Evolutionary conservation across 2,113 vertebrate genomes (phyloP), one percentile per base, ranked within the genome.

Genomic region (Hypomesus transpacificus): DNA sequence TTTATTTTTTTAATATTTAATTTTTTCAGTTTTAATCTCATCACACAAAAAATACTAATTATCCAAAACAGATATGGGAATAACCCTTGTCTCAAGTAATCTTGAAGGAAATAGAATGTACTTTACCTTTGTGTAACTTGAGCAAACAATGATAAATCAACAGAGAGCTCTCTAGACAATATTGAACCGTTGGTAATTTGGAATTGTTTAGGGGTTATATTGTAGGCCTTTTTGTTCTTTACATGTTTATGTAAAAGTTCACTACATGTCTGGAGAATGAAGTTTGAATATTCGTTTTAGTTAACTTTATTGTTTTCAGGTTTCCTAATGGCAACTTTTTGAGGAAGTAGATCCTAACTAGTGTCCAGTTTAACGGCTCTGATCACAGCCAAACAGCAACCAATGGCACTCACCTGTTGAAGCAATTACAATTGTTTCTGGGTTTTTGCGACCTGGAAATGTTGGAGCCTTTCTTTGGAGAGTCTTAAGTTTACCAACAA

Each of bases 331-430:
- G 7, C 17, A 4, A 56, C 14, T n/a, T n/a, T 56, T 56, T 56
- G 53, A 56, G 53, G 53, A 56, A 56, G 53, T 56, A 56, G 17
- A 56, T 56, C 53, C 3, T 18, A 56, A 56, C 53, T n/a, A 56
- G 52, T 56, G 53, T n/a, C 53, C 53, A 18, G 53, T 56, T 18
- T 56, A 18, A n/a, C 81, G 57, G 72, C 52, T 70, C 52, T 71
- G 79, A 80, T 83, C 82, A 61, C 3, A 16, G 73, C 76, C 84
- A 82, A 77, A 75, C 75, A 50, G 68, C 53, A 74, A 84, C 74
- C 77, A 75, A 81, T 75, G 74, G 78, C 84, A 84, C 75, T 85
- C 79, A 88, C 83, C 81, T 80, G 82, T 79, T 84, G 81, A 75
- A 66, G 78, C 81, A 74, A 31, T 26, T 80, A 71, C 73, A 70